Evolutionary conservation across 2,797 vertebrate species (phyloP).

Genomic region (Tolypeutes matacus): DNA sequence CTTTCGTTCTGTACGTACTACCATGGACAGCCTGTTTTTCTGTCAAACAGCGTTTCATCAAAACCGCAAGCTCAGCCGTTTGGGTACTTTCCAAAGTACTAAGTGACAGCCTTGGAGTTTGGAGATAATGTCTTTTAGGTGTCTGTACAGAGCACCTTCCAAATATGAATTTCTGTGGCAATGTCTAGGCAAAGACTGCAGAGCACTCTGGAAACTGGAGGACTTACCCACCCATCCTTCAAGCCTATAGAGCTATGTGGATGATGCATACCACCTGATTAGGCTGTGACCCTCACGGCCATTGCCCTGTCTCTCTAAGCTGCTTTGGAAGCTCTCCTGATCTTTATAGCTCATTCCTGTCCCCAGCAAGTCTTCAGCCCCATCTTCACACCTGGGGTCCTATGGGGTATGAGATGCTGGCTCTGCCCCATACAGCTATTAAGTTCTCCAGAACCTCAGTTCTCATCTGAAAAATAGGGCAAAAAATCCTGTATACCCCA

Average conservation of each 20-base stretch:
- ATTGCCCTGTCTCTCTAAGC: not conserved
- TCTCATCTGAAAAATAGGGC: not conserved
- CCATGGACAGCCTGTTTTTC: not conserved
- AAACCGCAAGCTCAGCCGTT: constrained; percentile 48
- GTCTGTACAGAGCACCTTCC: constrained; percentile 35
- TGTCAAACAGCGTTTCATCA: constrained; percentile 26
- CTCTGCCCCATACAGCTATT: rapidly evolving
- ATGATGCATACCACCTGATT: no score
- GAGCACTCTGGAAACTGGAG: not conserved
- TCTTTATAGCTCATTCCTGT: not conserved
- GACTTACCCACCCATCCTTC: not conserved
- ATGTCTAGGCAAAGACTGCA: not conserved
- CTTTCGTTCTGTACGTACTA: constrained; percentile 2
- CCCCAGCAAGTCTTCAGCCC: no score
- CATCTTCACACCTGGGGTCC: not conserved
- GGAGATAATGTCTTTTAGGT: not conserved
- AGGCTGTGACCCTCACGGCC: not conserved
- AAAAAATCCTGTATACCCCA: not conserved
- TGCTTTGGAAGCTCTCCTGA: not conserved
- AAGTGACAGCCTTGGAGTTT: not conserved
- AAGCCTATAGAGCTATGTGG: not conserved
- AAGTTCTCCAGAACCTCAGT: not conserved
- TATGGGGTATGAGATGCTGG: not conserved
- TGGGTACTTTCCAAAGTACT: not conserved
- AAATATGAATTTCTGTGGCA: not conserved